phyloP scores from a whole-genome alignment of 2,888 invertebrate genomes.

The Flexamia atlantica region DNA sequence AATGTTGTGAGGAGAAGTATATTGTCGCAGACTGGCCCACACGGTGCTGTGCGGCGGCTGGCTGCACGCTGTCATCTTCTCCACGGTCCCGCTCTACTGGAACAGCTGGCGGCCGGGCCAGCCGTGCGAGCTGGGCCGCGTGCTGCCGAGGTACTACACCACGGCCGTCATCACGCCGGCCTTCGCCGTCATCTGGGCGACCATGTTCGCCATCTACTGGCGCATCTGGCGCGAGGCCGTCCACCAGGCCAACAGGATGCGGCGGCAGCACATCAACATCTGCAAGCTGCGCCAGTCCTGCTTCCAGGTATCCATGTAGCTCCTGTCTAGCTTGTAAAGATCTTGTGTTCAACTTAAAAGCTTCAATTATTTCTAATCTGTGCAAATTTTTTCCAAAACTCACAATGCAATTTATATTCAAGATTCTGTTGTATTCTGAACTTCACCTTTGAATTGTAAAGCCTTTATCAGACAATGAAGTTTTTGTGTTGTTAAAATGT shows the following conservation, averaged over 20 bases:
- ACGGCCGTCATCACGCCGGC: slow-evolving; percentile 81
- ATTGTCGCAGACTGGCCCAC: slow-evolving; percentile 78
- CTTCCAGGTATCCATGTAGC: slow-evolving; percentile 79
- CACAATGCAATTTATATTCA: no score
- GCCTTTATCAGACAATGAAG: no score
- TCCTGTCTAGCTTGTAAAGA: no score
- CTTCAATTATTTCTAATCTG: no score
- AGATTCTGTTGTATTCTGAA: no score
- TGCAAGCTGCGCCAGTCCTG: slow-evolving; percentile 67
- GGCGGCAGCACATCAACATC: slow-evolving; percentile 79
- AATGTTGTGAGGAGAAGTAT: no score
- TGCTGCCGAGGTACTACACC: slow-evolving; percentile 73
- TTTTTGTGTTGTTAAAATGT: no score
- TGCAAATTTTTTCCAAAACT: no score
- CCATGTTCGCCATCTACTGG: slow-evolving; percentile 86
- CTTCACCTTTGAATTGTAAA: no score
- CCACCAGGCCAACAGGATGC: slow-evolving; percentile 80
- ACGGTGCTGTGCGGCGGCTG: slow-evolving; percentile 83
- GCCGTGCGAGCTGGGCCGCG: slow-evolving; percentile 80
- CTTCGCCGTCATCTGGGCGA: slow-evolving; percentile 85
- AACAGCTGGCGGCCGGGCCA: slow-evolving; percentile 83
- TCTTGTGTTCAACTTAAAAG: no score
- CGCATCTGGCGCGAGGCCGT: slow-evolving; percentile 87
- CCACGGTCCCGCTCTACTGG: slow-evolving; percentile 87
- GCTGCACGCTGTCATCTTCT: slow-evolving; percentile 81